Conservation (phyloP, 2,113 vertebrate genomes). For the Cyprinus carpio region DNA sequence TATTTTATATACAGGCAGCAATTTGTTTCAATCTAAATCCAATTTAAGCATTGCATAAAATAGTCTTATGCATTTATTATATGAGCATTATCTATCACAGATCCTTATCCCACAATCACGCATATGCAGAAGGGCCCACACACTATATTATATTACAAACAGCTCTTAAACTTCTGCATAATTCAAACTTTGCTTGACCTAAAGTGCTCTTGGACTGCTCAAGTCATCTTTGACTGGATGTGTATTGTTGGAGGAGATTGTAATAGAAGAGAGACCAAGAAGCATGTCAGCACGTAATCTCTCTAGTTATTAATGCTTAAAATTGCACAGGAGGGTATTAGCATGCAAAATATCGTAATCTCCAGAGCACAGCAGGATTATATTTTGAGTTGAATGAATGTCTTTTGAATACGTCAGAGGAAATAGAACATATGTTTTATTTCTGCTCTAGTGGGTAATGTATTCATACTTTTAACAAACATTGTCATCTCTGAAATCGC, state of each 20-base stretch:
- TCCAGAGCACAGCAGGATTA: conserved; percentile 59
- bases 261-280: conserved; percentile 43
- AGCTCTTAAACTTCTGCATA: not conserved
- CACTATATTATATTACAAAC: not conserved
- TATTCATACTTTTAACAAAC: conserved; percentile 32
- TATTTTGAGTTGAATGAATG: conserved; percentile 55
- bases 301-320: conserved; percentile 60
- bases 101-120: not conserved
- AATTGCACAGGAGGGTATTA: conserved; percentile 59
- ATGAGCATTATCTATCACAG: not conserved
- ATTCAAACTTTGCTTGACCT: not conserved
- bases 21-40: not conserved
- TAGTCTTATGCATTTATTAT: not conserved
- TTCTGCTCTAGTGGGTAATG: conserved; percentile 44
- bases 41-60: not conserved
- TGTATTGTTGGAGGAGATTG: conserved; percentile 30
- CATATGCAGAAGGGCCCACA: not conserved
- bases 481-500: conserved; percentile 40
- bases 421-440: conserved; percentile 57
- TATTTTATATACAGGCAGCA: not conserved
- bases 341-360: conserved; percentile 62
- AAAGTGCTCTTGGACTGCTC: conserved; percentile 10
- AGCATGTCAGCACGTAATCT: conserved; percentile 57
- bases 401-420: conserved; percentile 46
- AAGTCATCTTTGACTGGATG: not conserved